Evolutionary conservation across 2,113 vertebrate species (phyloP), one percentile per base, ranked within the genome.

Genomic region (Syngnathoides biaculeatus): DNA sequence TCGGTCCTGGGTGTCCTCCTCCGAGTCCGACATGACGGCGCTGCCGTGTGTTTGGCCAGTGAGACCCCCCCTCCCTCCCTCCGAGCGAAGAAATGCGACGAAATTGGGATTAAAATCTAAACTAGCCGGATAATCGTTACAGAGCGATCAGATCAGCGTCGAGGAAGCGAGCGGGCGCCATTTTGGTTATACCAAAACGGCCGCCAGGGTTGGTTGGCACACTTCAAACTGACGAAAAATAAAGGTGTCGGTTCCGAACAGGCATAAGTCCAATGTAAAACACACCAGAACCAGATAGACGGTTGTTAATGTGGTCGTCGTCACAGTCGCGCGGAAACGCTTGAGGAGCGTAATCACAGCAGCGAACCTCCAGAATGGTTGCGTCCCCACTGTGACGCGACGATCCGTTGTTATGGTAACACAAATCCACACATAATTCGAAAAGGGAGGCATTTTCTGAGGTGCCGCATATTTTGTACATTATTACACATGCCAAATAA

Each of bases 11-110:
- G 92, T 93, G 78, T 97, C 95, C 73, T 98, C 95, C 85, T 98
- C 96, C 0, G 97, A 98, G 86, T 99, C 97, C 77, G 97, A 98
- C 97, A 98, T 98, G 81, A 45, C 79, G 79, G 45, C n/a, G 8
- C 50, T 14, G 3, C 45, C 42, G 30, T 53, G 39, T 56, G 15
- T 45, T 64, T 68, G n/a, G 11, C 40, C 63, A 15, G 53, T 50
- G 13, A 62, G 60, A 62, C 38, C 60, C 40, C n/a, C 5, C 22
- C 43, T 40, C 22, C 38, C 60, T 22, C n/a, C 5, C 22, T 62
- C 60, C 22, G 4, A 24, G 13, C 40, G 22, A 42, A 67, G 22
- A 43, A 61, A 15, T 17, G 19, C 26, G 22, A 19, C 55, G 27
- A 57, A 8, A 17, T 14, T 7, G 15, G 60, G 40, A 62, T 62